Conservation (phyloP, 2,113 vertebrate genomes). For the Haemorhous mexicanus region DNA sequence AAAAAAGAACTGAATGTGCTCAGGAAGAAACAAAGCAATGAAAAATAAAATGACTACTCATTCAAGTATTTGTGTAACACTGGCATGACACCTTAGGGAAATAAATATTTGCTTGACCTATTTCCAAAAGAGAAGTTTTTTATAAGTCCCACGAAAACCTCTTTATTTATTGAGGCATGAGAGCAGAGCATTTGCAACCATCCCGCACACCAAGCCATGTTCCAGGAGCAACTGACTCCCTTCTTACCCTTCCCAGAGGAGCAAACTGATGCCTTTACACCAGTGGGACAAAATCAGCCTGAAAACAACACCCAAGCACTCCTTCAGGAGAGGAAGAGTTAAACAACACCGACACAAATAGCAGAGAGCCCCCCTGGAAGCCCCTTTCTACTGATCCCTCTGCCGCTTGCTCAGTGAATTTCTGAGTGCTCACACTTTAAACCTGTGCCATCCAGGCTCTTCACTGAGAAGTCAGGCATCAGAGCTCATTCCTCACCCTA, state of each 20-base stretch:
- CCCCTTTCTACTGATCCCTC: not conserved
- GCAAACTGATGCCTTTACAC: not conserved
- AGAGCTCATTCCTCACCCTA: not conserved
- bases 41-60: not conserved
- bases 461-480: not conserved
- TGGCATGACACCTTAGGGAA: not conserved
- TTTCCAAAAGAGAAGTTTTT: not conserved
- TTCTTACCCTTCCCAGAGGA: not conserved
- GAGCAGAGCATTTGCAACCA: not conserved
- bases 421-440: not conserved
- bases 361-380: not conserved
- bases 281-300: not conserved
- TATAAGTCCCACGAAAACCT: not conserved
- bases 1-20: not conserved
- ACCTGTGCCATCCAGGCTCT: not conserved
- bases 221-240: not conserved
- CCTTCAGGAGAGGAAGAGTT: not conserved
- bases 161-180: not conserved
- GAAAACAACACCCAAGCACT: not conserved
- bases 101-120: conserved; percentile 28
- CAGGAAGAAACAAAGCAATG: not conserved
- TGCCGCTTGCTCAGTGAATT: not conserved
- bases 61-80: not conserved
- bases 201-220: fast-evolving
- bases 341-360: fast-evolving